Base-by-base conservation (phyloP, 2,888 invertebrate genomes). In the Noctua fimbriata region DNA sequence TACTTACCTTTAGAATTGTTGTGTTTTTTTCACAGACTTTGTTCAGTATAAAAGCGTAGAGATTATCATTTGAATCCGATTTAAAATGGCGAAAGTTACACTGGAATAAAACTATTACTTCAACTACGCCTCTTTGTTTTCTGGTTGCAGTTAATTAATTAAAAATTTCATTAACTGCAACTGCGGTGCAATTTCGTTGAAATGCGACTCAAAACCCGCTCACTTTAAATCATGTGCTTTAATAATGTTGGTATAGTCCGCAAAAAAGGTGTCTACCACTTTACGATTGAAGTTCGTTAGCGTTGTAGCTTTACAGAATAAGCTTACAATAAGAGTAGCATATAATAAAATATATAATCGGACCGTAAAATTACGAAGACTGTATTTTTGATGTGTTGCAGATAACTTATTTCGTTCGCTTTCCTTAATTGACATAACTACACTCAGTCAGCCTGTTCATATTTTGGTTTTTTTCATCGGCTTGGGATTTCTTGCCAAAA, bases 141-240 rank as follows among this genome's bases (percentile, higher is more conserved):
- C 32, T 49, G 32, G 44, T 80, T 78, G 78, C 55, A 73, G 78
- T 88, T 86, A 85, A 87, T 89, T 89, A 85, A 87, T 85, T 85
- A 87, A 44, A 89, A 87, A 85, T 85, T 85, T 85, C 69, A 85
- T 86, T 80, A 81, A 84, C 69, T 81, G n/a, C 69, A 73, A 70
- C 81, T 82, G 83, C 60, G 76, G 65, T 78, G 79, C 49, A 74
- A 76, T 87, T 82, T 73, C 73, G 74, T 78, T 82, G 78, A 84
- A 85, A 81, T 76, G 47, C 44, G 52, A 82, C 67, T 74, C 41
- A 79, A 83, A 82, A 67, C 58, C 58, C 55, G 58, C 83, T 76
- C 69, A 73, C 65, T 80, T 86, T 69, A 79, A 78, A 79, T 74
- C 58, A 72, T 70, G 65, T 32, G 76, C 49, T 70, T 69, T 71